phyloP scores from a whole-genome alignment of 2,113 vertebrate species.

The Lasiurus borealis region DNA sequence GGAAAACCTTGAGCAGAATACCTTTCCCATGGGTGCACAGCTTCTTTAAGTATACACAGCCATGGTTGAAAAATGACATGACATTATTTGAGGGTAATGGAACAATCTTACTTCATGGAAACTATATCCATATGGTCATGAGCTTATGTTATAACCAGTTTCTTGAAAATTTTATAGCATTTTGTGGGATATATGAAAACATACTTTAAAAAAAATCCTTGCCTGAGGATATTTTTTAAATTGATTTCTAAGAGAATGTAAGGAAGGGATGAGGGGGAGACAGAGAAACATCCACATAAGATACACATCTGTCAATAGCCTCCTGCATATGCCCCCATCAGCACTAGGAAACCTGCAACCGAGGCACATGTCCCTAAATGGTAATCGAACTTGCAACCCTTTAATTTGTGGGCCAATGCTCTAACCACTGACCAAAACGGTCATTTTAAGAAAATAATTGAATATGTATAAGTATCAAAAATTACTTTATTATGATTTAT shows the following conservation, averaged over 20 bases:
- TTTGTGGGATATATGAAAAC: constrained; percentile 1
- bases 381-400: too few relatives aligned
- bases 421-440: not conserved
- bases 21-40: not conserved
- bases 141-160: not conserved
- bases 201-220: not conserved
- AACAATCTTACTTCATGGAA: not conserved
- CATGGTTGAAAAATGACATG: not conserved
- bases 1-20: not conserved
- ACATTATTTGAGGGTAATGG: not conserved
- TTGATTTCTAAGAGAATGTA: too few relatives aligned
- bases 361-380: too few relatives aligned
- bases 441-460: constrained; percentile 2
- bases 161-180: not conserved
- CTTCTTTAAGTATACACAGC: not conserved
- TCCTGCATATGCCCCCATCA: too few relatives aligned
- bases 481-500: not conserved
- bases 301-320: too few relatives aligned
- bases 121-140: not conserved
- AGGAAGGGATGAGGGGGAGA: too few relatives aligned
- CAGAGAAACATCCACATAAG: too few relatives aligned
- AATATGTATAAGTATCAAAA: constrained; percentile 10
- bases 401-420: too few relatives aligned
- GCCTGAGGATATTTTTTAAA: too few relatives aligned
- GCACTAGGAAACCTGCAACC: too few relatives aligned